Base-by-base conservation (phyloP, 2,113 vertebrate genomes). In the Aythya baeri region DNA sequence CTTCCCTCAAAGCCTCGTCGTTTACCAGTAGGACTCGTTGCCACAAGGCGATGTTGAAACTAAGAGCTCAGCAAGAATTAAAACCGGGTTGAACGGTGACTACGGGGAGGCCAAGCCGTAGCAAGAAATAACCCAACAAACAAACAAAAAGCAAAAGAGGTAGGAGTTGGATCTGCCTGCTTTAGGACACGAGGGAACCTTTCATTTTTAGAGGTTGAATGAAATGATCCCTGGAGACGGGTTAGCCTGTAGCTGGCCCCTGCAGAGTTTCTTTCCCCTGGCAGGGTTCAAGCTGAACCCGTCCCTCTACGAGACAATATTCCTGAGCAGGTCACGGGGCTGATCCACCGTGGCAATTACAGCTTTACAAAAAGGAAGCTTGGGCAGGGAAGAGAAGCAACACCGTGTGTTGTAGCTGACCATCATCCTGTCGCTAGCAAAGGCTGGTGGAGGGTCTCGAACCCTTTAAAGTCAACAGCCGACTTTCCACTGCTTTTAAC, bases 1-100 rank as follows among this genome's bases (percentile, higher is more conserved):
- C 88, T 88, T 72, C 89, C 90, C 94, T 94, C 90, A 91, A 93
- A 94, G 89, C 88, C 86, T 81, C 92, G 32, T 84, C 58, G 43
- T 89, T 89, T 91, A 76, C 74, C 3, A 43, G 93, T 49, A 87
- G 79, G 91, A 94, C 57, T 87, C 21, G 0, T 74, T 0, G 46
- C 91, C 95, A 96, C 1, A 0, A 94, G 95, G 93, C 88, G 88
- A 75, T 71, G 85, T 80, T 91, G 94, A 95, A 94, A 93, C 93
- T 73, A 96, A 92, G 91, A 96, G 86, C 88, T 94, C 91, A 95
- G 91, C 88, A 79, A 93, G 95, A 93, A 95, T 90, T 83, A 94
- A 91, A 90, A 81, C 58, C 55, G 62, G 73, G 65, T 9, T 71
- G 83, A 70, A 90, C 18, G 77, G 31, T 73, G 80, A 86, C 90